Percentiles rank a stretch among this genome's conserved stretches.
Conservation (phyloP, 2,113 vertebrate genomes). For the Cichladusa arquata region DNA sequence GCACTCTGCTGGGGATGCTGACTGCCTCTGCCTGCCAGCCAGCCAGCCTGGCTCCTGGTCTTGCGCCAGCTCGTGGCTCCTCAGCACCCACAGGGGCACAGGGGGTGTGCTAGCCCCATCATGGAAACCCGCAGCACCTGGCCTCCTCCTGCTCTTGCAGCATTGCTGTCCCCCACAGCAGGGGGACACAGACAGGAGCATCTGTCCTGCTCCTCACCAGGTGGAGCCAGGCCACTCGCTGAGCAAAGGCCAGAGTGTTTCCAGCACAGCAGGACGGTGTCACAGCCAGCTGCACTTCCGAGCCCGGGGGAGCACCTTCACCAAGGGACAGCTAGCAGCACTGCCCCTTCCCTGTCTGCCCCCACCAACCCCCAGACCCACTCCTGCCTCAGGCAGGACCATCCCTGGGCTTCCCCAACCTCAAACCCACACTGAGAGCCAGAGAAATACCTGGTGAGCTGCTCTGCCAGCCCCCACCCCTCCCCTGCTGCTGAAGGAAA, state of each 20-base stretch:
- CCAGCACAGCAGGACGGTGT: accelerated
- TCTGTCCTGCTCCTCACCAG: accelerated
- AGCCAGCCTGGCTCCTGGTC: constrained; percentile 45
- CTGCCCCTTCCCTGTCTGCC: not conserved
- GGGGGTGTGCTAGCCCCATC: constrained; percentile 48
- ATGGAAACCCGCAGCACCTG: not conserved
- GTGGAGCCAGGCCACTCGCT: accelerated
- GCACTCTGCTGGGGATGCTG: constrained; percentile 2
- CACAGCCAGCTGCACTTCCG: accelerated
- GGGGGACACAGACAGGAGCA: not conserved
- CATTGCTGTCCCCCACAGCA: not conserved
- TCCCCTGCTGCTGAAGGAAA: not conserved
- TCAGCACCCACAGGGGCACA: not conserved
- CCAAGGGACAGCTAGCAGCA: not conserved
- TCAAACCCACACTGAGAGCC: accelerated
- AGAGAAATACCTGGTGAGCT: not conserved
- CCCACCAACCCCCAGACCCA: not conserved
- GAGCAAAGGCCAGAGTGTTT: not conserved
- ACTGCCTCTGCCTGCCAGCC: constrained; percentile 43
- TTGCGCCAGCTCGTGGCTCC: not conserved
- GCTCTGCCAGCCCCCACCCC: not conserved
- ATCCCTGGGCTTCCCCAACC: not conserved
- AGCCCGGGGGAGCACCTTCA: accelerated
- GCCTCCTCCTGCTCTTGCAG: constrained; percentile 62
- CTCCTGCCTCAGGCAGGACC: not conserved